These are phyloP conservation scores for Heliangelus exortis DNA, from an alignment of 2,797 vertebrate genomes.

Conservation along the genomic window DNA sequence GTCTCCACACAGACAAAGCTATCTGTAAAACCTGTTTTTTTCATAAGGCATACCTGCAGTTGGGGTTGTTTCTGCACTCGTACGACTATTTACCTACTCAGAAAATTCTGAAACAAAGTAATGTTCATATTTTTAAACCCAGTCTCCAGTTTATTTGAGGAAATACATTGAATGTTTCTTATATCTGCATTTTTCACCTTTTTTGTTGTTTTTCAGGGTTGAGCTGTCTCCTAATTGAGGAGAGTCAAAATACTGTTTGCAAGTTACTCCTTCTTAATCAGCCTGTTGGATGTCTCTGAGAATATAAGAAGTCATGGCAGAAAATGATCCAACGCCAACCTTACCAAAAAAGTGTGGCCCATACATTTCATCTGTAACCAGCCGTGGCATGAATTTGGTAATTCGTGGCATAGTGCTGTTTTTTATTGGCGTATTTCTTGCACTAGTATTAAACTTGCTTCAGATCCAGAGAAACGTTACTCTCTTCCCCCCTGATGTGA, in stretches of 20 bases:
- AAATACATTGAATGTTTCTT: not conserved
- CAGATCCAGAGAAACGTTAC: slow-evolving; percentile 96
- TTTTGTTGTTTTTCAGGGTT: slow-evolving; percentile 71
- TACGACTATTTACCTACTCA: not conserved
- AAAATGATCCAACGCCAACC: slow-evolving; percentile 69
- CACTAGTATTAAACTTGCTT: slow-evolving; percentile 93
- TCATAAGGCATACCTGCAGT: not conserved
- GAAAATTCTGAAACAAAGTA: not conserved
- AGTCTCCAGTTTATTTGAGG: not conserved
- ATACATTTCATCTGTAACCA: slow-evolving; percentile 86
- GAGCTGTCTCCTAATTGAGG: slow-evolving; percentile 65
- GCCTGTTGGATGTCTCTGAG: slow-evolving; percentile 51
- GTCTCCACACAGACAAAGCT: not conserved
- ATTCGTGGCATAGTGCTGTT: slow-evolving; percentile 90
- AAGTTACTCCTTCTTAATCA: slow-evolving; percentile 19
- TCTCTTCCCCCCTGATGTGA: slow-evolving; percentile 94
- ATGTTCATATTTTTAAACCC: not conserved
- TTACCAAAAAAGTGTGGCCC: slow-evolving; percentile 79
- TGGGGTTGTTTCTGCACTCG: not conserved
- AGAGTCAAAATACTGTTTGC: slow-evolving; percentile 22
- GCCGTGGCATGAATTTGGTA: slow-evolving; percentile 87
- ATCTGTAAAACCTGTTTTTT: not conserved
- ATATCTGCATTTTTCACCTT: not conserved
- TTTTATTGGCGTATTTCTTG: slow-evolving; percentile 91
- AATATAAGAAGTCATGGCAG: slow-evolving; percentile 78